Percentiles rank a stretch among this genome's conserved stretches.
These are phyloP conservation scores for Acrossocheilus fasciatus DNA, from an alignment of 2,797 vertebrate genomes.

Conservation along the genomic window DNA sequence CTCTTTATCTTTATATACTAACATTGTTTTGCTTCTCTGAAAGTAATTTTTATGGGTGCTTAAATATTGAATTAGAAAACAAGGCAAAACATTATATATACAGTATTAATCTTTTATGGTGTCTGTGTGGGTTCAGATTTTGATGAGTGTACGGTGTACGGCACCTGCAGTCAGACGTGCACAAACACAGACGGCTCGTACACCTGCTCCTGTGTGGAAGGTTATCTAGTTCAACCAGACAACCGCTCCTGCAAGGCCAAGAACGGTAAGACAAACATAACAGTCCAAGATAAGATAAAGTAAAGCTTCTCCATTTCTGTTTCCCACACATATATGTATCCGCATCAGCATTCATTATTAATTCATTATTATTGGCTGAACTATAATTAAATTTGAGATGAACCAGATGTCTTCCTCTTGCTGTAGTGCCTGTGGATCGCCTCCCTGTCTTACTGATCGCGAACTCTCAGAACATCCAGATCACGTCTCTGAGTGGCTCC, in stretches of 20 bases:
- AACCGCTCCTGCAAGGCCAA: constrained; percentile 98
- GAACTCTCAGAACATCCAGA: constrained; percentile 96
- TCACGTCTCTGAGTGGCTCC: constrained; percentile 89
- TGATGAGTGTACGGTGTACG: constrained; percentile 91
- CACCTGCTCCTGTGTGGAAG: constrained; percentile 94
- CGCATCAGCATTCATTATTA: no score
- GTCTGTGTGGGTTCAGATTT: constrained; percentile 81
- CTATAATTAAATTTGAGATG: neutral
- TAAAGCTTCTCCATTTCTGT: neutral
- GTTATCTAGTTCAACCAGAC: constrained; percentile 93
- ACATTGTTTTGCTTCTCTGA: neutral
- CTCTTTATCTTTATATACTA: no score
- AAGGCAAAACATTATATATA: no score
- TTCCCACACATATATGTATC: neutral
- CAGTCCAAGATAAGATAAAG: constrained; percentile 17
- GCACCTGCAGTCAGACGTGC: constrained; percentile 96
- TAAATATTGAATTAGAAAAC: neutral
- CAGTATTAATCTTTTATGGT: constrained; percentile 30
- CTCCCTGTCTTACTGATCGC: constrained; percentile 92
- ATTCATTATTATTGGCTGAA: neutral
- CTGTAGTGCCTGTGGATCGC: constrained; percentile 91
- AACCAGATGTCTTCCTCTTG: neutral
- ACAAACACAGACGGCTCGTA: constrained; percentile 91
- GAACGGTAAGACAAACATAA: constrained; percentile 80
- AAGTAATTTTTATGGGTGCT: neutral